Evolutionary conservation across 2,113 vertebrate species (phyloP), one percentile per base, ranked within the genome.

Genomic region (Phrynocephalus versicolor): DNA sequence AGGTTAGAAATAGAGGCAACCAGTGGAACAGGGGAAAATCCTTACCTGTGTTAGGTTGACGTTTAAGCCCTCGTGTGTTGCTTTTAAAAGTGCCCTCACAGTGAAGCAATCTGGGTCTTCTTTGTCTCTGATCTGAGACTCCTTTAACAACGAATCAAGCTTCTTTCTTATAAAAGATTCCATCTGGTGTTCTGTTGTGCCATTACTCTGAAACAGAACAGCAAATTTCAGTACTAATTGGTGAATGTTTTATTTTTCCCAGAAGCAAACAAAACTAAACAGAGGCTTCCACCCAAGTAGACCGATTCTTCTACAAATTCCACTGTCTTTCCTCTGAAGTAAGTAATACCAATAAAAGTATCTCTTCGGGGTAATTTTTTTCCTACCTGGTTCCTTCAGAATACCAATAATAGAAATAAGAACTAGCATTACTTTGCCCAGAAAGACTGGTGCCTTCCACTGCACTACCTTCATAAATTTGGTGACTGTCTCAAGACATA

Each of bases 91-190:
- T 0, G 99, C 98, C 85, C 96, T 94, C 93, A 99, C 98, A 15
- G 98, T 99, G 95, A 98, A 99, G 94, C 98, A 98, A 95, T 99
- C 98, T 0, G 97, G 95, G 75, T 99, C 98, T 93, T 99, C 99
- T 90, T 98, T 99, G 94, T 99, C 98, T 82, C 98, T 97, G 45
- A 99, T 98, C 55, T 97, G 97, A 89, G 98, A 98, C 94, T 99
- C 99, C 91, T 97, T 99, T 12, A 99, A 90, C 80, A 99, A 96
- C 27, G 97, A 98, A 92, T 99, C 99, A 92, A 99, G 96, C 87
- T 99, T 99, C 81, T 98, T 99, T 89, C 98, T 95, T 92, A 99
- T 99, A 84, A 98, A 97, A 73, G 97, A 98, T 93, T 99, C 99
- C 84, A 99, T 97, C 91, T 99, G 98, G 90, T 98, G 98, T 84